These are phyloP conservation scores for Axinella damicornis DNA, from an alignment of 37 sponge, comb jelly and placozoan genomes.

Conservation along the genomic window DNA sequence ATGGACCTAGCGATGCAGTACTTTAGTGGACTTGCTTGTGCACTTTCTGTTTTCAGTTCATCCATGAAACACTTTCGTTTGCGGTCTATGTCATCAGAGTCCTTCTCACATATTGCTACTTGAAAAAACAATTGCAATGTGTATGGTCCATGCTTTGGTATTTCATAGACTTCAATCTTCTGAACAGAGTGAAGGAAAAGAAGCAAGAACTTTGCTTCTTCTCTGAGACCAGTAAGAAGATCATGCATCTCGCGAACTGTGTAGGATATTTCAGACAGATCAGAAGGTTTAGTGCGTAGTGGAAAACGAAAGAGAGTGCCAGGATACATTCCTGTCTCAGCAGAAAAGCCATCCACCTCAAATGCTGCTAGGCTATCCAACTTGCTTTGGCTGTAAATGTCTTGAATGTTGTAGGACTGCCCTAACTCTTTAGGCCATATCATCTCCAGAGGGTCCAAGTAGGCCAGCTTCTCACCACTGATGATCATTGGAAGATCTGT, in stretches of 20 bases:
- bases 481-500: conserved; percentile 76
- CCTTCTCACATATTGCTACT: neutral
- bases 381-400: neutral
- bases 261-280: conserved; percentile 48
- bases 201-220: conserved; percentile 54
- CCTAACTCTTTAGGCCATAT: conserved; percentile 53
- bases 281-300: conserved; percentile 47
- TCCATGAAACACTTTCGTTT: neutral
- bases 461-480: conserved; percentile 64
- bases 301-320: conserved; percentile 86
- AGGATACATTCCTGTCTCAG: neutral
- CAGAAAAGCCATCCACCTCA: conserved; percentile 26
- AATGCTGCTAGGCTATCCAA: conserved; percentile 2
- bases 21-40: neutral
- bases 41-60: neutral
- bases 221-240: conserved; percentile 34
- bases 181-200: conserved; percentile 61
- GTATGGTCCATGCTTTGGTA: neutral
- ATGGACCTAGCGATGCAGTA: neutral
- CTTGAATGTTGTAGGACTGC: too few relatives aligned
- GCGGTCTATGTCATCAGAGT: neutral
- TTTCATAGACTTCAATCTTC: conserved; percentile 40
- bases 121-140: neutral
- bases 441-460: conserved; percentile 76
- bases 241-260: conserved; percentile 17